Base-by-base conservation (phyloP, 2,797 vertebrate genomes). In the Austrolebias charrua region DNA sequence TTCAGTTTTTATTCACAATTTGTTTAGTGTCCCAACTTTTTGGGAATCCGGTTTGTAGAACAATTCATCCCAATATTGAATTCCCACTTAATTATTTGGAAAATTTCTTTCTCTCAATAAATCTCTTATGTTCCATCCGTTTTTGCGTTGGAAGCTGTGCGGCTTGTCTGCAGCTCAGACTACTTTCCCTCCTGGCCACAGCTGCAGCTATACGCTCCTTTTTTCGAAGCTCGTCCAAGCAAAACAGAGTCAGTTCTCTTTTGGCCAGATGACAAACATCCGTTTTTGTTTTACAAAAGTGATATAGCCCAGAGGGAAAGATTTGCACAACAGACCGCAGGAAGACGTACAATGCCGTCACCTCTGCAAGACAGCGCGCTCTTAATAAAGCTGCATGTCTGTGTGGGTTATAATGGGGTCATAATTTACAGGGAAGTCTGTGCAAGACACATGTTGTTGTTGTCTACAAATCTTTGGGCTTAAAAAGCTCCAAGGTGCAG, bases 201-300 rank as follows among this genome's bases (percentile, higher is more conserved):
- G 75, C 70, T 67, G 67, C 63, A 28, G 61, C 76, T 70, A 64
- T 81, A 82, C n/a, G 71, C 65, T 78, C 52, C 52, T 75, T 82
- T 40, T 69, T 73, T 81, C 10, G 4, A 12, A 10, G 57, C 55
- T 75, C 55, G 71, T 86, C 85, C 82, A 83, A 84, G 71, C 69
- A 75, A 83, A 86, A 80, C 58, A 66, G 73, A 78, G 70, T 45
- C 64, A 0, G 71, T 19, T 62, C 70, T 73, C 11, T 14, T 71
- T 80, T 88, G 83, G 85, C 77, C 64, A 13, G 63, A 74, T 71
- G 81, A 88, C 84, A 84, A 79, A 87, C 83, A 83, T 63, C 58
- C 10, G 66, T 82, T 81, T 85, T 84, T 79, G 82, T 88, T 87
- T 86, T 7, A 31, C 60, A 70, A 69, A 76, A 85, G 68, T 75